Evolutionary conservation across 2,888 invertebrate species (phyloP).

Genomic region (Dryomyza anilis): DNA sequence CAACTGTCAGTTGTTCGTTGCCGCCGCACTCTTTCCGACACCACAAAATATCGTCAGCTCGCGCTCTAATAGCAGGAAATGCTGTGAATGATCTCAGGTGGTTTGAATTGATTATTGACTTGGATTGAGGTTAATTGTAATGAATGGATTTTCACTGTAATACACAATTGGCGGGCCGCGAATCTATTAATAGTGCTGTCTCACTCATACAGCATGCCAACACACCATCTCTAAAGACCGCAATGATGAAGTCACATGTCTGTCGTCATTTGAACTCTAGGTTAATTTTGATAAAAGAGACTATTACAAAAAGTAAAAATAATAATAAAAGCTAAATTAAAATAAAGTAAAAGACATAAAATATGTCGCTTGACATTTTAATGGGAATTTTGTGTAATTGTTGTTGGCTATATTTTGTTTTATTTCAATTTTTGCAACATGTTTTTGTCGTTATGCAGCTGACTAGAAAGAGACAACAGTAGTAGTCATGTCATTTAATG

Average conservation of each 20-base stretch:
- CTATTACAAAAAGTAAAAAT: slow-evolving; percentile 24
- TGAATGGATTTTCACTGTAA: slow-evolving; percentile 11
- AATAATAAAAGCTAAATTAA: slow-evolving; percentile 9
- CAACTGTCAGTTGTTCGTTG: neutral
- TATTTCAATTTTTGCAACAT: too few species aligned
- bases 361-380: slow-evolving; percentile 30
- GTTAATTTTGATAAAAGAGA: neutral
- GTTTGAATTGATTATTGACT: slow-evolving; percentile 20
- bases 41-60: too few species aligned
- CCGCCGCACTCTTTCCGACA: too few species aligned
- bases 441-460: too few species aligned
- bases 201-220: neutral
- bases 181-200: neutral
- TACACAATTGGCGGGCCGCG: too few species aligned
- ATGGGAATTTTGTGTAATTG: slow-evolving; percentile 30
- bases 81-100: slow-evolving; percentile 26
- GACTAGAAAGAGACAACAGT: slow-evolving; percentile 12
- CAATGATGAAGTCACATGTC: slow-evolving; percentile 6
- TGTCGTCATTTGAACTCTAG: neutral
- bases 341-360: slow-evolving; percentile 15
- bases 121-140: slow-evolving; percentile 23
- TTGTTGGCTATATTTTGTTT: too few species aligned
- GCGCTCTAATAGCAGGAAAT: slow-evolving; percentile 6
- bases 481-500: too few species aligned
- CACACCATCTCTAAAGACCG: neutral